Evolutionary conservation across 1,140 invertebrate species (phyloP), one percentile per base, ranked within the genome.

Genomic region (Ostrea edulis): DNA sequence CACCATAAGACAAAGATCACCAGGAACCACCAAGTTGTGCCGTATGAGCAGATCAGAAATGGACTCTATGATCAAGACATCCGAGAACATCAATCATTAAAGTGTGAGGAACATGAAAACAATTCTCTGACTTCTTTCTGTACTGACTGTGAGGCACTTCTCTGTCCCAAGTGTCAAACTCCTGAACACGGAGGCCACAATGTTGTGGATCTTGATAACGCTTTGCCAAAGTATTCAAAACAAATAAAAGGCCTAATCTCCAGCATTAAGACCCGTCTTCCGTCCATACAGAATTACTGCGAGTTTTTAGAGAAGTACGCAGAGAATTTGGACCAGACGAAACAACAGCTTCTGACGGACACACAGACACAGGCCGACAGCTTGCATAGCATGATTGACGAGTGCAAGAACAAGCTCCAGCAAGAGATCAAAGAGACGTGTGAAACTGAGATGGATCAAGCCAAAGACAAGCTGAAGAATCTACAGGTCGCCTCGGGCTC

Each of bases 1-100:
- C 94, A 94, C 88, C 89, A 86, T 2, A 90, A 91, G 55, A 94
- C 94, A 17, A 92, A 93, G 82, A 82, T 94, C 29, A 94, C 94
- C 8, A 87, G 94, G 20, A 65, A 85, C 81, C 94, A 94, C 88
- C 84, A 90, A 52, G 88, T 94, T 14, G 92, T 92, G 44, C 91
- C 92, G 7, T 93, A 92, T 52, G 65, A 82, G 17, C 91, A 93
- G 68, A 93, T 94, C 52, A 86, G 90, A 71, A 90, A 92, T 65
- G 92, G 93, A n/a, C 86, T 93, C 0, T 93, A 92, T 82, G 93
- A 94, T 85, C 89, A 91, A 14, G 93, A 94, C 82, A 92, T 94
- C 51, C 87, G 94, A 53, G 87, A 84, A 54, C 22, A 89, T 54
- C 93, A 94, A 85, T n/a, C 14, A 7, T 85, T 88, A 20, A 35